Evolutionary conservation across 92 coral and sea anemone species (phyloP).

Genomic region (Chrysogorgia sp.): DNA sequence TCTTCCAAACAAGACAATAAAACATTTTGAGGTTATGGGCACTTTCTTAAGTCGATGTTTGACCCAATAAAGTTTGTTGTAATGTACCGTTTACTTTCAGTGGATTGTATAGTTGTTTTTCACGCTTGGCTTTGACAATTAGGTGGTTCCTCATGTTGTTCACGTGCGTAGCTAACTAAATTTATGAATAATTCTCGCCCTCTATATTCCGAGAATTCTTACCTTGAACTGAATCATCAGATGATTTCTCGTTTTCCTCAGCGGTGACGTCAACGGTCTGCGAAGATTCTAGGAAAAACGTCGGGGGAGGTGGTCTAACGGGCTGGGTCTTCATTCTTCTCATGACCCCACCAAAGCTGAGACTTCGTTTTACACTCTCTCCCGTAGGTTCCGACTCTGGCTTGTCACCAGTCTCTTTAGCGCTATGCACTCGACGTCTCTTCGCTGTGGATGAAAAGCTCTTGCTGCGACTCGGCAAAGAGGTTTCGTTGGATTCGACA

Average conservation of each 20-base stretch:
- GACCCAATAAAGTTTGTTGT: no score
- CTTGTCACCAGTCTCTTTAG: not conserved
- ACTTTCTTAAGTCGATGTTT: no score
- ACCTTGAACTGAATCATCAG: not conserved
- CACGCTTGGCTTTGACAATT: no score
- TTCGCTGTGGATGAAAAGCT: constrained; percentile 17
- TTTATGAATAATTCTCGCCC: no score
- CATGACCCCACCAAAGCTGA: constrained; percentile 16
- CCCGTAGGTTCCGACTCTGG: not conserved
- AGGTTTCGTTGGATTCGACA: not conserved
- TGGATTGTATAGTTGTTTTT: no score
- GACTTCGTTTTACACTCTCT: constrained; percentile 4
- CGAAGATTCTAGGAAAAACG: constrained; percentile 1
- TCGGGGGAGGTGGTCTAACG: constrained; percentile 28
- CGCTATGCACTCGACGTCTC: not conserved
- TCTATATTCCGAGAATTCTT: not conserved
- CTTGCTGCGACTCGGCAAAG: not conserved
- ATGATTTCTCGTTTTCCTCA: not conserved
- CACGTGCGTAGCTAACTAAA: no score
- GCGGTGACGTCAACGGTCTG: not conserved
- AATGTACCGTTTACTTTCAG: no score
- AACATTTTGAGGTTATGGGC: no score
- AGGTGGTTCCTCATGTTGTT: no score
- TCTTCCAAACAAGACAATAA: no score
- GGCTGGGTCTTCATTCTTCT: constrained; percentile 19